Conservation (phyloP, 2,113 vertebrate species). For the Gymnorhina tibicen region DNA sequence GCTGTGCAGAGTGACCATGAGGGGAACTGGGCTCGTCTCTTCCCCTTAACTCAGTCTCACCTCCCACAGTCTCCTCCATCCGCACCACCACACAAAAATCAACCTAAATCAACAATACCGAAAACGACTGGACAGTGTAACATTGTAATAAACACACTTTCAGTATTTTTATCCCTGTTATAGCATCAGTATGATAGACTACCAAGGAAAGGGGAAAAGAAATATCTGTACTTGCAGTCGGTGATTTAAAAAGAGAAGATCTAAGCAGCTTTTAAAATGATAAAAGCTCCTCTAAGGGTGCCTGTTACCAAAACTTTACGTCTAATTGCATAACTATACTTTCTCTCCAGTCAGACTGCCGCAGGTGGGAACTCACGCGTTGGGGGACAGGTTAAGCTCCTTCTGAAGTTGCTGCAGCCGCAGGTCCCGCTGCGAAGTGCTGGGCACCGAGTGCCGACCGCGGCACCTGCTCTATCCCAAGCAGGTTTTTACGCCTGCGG, state of each 20-base stretch:
- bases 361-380: neutral
- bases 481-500: rapidly evolving
- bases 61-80: conserved; percentile 42
- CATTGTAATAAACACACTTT: neutral
- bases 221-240: neutral
- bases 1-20: neutral
- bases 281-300: neutral
- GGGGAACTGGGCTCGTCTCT: neutral
- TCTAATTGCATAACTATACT: neutral
- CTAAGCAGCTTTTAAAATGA: neutral
- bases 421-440: neutral
- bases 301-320: neutral
- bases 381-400: neutral
- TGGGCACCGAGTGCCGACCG: rapidly evolving
- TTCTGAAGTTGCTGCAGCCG: neutral
- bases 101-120: neutral
- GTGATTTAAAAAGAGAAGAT: neutral
- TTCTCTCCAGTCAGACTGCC: neutral
- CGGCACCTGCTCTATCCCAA: neutral
- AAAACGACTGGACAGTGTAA: neutral
- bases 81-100: neutral
- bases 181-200: neutral
- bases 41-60: neutral
- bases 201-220: neutral
- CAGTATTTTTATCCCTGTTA: neutral